Conservation (phyloP, 2,113 vertebrate species). For the Himantopus leucocephalus region DNA sequence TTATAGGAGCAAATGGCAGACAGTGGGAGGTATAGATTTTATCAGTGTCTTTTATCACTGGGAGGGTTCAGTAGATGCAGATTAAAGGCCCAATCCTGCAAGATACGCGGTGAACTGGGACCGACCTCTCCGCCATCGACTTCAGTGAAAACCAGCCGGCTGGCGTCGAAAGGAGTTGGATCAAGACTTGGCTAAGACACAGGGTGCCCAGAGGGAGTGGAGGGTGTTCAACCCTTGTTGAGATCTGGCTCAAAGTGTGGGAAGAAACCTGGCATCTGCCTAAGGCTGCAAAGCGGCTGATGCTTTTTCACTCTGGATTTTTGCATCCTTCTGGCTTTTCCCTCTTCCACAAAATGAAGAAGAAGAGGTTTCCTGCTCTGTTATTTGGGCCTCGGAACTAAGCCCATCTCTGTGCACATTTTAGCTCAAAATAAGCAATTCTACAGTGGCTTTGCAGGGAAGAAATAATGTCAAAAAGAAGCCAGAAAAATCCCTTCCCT, state of each 20-base stretch:
- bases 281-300: neutral
- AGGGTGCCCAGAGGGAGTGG: neutral
- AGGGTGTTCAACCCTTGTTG: neutral
- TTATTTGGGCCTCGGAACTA: neutral
- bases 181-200: neutral
- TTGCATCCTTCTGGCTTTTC: neutral
- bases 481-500: neutral
- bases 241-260: neutral
- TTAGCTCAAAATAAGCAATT: neutral
- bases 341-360: neutral
- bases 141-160: neutral
- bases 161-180: fast-evolving
- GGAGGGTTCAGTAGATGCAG: neutral
- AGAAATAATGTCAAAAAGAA: neutral
- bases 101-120: neutral
- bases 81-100: neutral
- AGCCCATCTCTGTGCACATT: neutral
- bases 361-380: neutral
- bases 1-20: neutral
- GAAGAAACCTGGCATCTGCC: neutral
- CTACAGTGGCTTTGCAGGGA: neutral
- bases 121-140: neutral
- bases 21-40: neutral
- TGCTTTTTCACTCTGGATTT: neutral
- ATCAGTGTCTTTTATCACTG: neutral